Evolutionary conservation across 2,113 vertebrate genomes (phyloP), one percentile per base, ranked within the genome.

Genomic region (Elephantulus edwardii): DNA sequence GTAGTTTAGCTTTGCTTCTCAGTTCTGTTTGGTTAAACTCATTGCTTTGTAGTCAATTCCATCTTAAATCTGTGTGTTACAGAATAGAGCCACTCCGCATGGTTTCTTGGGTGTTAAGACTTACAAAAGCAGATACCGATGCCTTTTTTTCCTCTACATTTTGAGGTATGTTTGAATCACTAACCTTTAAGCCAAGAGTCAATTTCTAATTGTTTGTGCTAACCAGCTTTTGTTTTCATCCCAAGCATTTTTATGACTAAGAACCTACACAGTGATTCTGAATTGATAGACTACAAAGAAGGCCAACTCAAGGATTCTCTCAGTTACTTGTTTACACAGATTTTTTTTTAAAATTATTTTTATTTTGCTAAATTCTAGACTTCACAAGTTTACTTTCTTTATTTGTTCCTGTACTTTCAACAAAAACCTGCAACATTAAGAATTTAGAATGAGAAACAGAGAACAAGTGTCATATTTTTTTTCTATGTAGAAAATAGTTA

Each of bases 301-400:
- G 62, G 38, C 75, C 30, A 33, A 19, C 6, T n/a, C 87, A 77
- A 64, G 46, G 19, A 35, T 40, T 81, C 71, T 5, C 28, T 71
- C 50, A 78, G 50, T 58, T 77, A 79, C 50, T 84, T 89, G 30
- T 40, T 91, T 38, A 75, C 44, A 70, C 26, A 75, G 62, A 17
- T 46, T 92, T n/a, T n/a, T n/a, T n/a, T 91, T 86, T 38, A 38
- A 66, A 68, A 38, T 38, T 74, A 35, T 26, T 81, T 78, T 48
- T 26, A 38, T 46, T 86, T 52, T 8, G 5, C 12, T 76, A 11
- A 68, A 60, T 79, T 85, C 46, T 56, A 83, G 62, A 48, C 79
- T 91, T 86, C 35, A 24, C 33, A 10, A 72, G 46, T 80, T 82
- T 89, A 24, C 50, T 54, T 54, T 44, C 80, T 84, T 78, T 90